Base-by-base conservation (phyloP, 2,797 vertebrate species). In the Malacoctenus gilli region DNA sequence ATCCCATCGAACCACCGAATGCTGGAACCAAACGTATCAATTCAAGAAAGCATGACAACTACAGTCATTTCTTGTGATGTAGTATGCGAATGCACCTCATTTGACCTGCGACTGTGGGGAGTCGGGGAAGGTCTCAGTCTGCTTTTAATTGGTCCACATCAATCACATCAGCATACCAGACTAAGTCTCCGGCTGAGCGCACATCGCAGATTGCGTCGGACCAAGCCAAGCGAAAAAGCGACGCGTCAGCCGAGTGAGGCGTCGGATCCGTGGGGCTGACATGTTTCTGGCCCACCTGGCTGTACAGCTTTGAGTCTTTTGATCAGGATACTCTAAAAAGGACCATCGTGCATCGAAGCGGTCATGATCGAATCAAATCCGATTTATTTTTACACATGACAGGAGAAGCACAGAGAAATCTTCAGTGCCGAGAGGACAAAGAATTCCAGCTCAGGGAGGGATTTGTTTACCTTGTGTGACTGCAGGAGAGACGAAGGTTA, bases 161-260 rank as follows among this genome's bases (percentile, higher is more conserved):
- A 58, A 37, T 72, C 50, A 49, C 34, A 8, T 25, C 8, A 15
- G 52, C 47, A 47, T 41, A 40, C 9, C 50, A 63, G 38, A 44
- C 38, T 18, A 53, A 36, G 12, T 35, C 14, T 35, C 25, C 51
- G 57, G 50, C 48, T 42, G 46, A 48, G 25, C 10, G 20, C 42
- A 36, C 47, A 36, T 46, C n/a, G 31, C 12, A 32, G 20, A 44
- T 56, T 54, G 51, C 47, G 15, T 54, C 59, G 52, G 41, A 36
- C 60, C 50, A 53, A 79, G 68, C 70, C 83, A 62, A 59, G 52
- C 68, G 51, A 66, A 23, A 8, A 46, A 53, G 36, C 34, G 32
- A 64, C 50, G 52, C 6, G 11, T 75, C 44, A 62, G 75, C 53
- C 68, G 51, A 50, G 66, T 46, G 37, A 22, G 68, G 18, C 54